Conservation (phyloP, 2,888 invertebrate genomes). For the Chrysina gloriosa region DNA sequence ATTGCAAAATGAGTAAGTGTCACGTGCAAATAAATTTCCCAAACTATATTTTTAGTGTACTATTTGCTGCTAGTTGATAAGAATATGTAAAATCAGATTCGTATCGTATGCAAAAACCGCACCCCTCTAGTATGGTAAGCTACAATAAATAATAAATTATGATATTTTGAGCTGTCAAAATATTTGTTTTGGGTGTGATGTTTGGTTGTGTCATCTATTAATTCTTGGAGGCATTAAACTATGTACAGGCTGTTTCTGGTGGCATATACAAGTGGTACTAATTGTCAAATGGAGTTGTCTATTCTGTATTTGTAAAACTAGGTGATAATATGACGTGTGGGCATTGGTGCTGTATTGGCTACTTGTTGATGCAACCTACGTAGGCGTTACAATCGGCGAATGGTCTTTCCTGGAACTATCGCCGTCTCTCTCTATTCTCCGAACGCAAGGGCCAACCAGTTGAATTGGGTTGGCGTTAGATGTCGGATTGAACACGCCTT, state of each 20-base stretch:
- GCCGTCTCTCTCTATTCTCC: conserved; percentile 54
- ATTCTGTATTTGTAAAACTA: conserved; percentile 47
- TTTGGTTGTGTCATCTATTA: not conserved
- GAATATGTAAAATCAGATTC: conserved; percentile 1
- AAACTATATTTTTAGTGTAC: too few species aligned
- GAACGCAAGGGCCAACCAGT: conserved; percentile 64
- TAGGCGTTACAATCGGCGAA: conserved; percentile 61
- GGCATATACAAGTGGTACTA: conserved; percentile 18
- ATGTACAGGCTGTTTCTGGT: conserved; percentile 16
- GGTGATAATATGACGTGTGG: conserved; percentile 56
- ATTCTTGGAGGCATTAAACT: not conserved
- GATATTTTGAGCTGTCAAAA: not conserved
- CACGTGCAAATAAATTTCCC: too few species aligned
- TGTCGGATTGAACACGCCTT: conserved; percentile 24
- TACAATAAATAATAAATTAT: conserved; percentile 14
- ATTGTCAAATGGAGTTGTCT: conserved; percentile 36
- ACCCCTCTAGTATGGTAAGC: not conserved
- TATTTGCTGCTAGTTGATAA: too few species aligned
- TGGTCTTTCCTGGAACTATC: conserved; percentile 59
- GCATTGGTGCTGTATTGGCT: conserved; percentile 63
- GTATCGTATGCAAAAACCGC: conserved; percentile 1
- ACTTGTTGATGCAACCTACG: conserved; percentile 64
- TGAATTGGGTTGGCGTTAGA: conserved; percentile 52
- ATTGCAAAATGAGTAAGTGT: too few species aligned
- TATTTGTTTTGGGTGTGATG: not conserved